Evolutionary conservation across 2,888 invertebrate genomes (phyloP).

Genomic region (Maniola hyperantus): DNA sequence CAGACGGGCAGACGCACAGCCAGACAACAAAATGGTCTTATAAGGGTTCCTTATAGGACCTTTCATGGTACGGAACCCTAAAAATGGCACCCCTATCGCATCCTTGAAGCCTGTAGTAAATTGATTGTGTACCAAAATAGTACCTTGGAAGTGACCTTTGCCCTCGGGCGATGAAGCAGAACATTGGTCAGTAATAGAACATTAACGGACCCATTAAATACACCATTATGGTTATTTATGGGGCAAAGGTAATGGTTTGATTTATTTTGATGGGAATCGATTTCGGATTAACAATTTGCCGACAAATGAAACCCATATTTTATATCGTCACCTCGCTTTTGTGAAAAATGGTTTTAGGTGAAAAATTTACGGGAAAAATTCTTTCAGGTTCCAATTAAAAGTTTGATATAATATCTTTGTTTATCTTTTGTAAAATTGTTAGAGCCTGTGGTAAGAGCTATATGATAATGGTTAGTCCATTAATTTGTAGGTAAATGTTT

Average conservation of each 20-base stretch:
- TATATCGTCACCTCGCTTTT: background rate
- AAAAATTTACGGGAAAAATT: background rate
- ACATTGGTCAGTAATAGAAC: constrained; percentile 35
- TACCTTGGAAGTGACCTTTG: constrained; percentile 28
- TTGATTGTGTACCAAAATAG: background rate
- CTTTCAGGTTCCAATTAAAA: background rate
- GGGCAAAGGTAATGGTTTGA: constrained; percentile 31
- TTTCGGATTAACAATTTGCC: constrained; percentile 10
- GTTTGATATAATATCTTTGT: no score
- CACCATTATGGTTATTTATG: constrained; percentile 38
- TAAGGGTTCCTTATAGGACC: no score
- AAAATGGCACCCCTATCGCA: background rate
- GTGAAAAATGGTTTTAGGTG: background rate
- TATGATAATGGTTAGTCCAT: no score
- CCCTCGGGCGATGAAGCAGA: constrained; percentile 29
- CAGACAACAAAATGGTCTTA: no score
- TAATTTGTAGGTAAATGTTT: no score
- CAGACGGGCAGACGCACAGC: no score
- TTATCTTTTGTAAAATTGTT: no score
- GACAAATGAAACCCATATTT: constrained; percentile 2
- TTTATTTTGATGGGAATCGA: constrained; percentile 27
- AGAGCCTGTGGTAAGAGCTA: no score
- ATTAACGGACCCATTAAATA: constrained; percentile 37
- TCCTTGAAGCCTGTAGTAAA: constrained; percentile 13
- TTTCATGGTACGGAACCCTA: no score